These are phyloP conservation scores for Masticophis lateralis DNA, from an alignment of 2,797 vertebrate genomes.

Conservation along the genomic window DNA sequence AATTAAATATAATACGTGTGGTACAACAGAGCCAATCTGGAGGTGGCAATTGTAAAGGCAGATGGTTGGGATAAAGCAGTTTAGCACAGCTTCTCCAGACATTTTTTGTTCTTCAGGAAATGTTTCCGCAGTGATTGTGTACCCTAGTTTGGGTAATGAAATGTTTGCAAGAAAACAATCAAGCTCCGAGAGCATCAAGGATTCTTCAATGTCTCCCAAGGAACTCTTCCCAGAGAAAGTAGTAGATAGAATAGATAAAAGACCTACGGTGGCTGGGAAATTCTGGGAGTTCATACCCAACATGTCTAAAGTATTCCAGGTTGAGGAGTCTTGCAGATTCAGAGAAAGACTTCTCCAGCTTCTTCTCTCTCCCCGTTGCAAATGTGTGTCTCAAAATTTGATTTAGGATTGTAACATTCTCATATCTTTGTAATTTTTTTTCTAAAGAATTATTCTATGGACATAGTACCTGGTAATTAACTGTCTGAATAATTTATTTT, in stretches of 20 bases:
- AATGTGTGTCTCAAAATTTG: background rate
- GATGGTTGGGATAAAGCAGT: background rate
- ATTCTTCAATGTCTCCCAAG: background rate
- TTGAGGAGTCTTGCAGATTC: background rate
- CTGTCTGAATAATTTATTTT: background rate
- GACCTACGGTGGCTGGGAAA: background rate
- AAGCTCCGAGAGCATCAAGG: background rate
- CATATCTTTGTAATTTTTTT: background rate
- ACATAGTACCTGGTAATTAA: background rate
- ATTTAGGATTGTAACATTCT: background rate
- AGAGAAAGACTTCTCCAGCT: background rate
- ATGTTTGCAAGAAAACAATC: background rate
- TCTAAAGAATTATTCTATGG: background rate
- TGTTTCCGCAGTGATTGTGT: background rate
- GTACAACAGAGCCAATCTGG: background rate
- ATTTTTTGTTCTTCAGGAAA: background rate
- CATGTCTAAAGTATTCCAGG: background rate
- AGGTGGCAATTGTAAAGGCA: background rate
- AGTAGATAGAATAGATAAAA: background rate
- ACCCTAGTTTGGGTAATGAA: background rate
- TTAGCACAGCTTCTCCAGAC: background rate
- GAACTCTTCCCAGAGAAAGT: background rate
- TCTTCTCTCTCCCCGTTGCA: background rate
- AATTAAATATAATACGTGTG: background rate
- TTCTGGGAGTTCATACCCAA: background rate